phyloP scores from a whole-genome alignment of 2,797 vertebrate genomes.

The Vireo griseus region DNA sequence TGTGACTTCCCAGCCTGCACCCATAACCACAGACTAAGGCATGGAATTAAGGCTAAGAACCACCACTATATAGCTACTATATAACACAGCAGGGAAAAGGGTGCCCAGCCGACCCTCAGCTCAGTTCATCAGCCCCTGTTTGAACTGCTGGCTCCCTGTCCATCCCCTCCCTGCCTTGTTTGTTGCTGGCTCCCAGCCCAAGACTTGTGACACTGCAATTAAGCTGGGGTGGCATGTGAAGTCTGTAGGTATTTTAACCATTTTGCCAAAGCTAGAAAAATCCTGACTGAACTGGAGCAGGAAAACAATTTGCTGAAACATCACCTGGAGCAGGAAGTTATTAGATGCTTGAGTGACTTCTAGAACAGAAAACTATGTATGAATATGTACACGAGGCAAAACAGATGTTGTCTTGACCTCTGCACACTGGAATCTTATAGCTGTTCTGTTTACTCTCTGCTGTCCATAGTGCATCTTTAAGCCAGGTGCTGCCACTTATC shows the following conservation, averaged over 20 bases:
- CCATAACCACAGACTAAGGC: background rate
- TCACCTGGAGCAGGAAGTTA: slow-evolving; percentile 61
- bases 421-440: slow-evolving; percentile 19
- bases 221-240: background rate
- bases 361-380: slow-evolving; percentile 39
- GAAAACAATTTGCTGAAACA: slow-evolving; percentile 53
- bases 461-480: slow-evolving; percentile 52
- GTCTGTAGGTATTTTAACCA: background rate
- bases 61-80: background rate
- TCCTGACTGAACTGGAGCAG: slow-evolving; percentile 37
- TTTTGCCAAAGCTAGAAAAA: slow-evolving; percentile 30
- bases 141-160: background rate
- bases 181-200: background rate
- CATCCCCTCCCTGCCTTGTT: background rate
- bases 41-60: background rate
- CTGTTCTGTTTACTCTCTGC: slow-evolving; percentile 48
- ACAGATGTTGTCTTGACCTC: slow-evolving; percentile 60
- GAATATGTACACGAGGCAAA: slow-evolving; percentile 46
- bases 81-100: background rate
- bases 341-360: slow-evolving; percentile 51
- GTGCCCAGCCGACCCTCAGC: accelerated
- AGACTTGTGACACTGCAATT: slow-evolving; percentile 13
- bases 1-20: background rate
- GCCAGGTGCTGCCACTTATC: slow-evolving; percentile 59
- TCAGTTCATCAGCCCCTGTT: background rate